phyloP scores from a whole-genome alignment of 1,140 invertebrate species.

The Lanistes nyassanus region DNA sequence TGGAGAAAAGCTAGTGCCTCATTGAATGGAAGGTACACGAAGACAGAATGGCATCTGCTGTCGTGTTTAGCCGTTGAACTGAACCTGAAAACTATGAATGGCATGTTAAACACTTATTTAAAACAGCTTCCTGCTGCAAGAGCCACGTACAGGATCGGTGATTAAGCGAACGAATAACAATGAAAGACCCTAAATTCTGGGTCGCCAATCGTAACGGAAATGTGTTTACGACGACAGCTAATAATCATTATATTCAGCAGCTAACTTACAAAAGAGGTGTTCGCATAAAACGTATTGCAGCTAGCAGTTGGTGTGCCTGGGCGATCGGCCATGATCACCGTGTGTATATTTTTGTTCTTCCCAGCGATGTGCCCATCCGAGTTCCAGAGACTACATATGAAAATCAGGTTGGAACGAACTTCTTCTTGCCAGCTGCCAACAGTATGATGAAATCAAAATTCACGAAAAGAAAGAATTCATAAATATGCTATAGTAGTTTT shows the following conservation, averaged over 20 bases:
- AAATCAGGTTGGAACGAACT: constrained; percentile 81
- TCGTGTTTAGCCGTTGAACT: too few relatives aligned
- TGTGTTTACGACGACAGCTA: constrained; percentile 83
- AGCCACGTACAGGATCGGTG: not conserved
- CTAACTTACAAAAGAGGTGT: constrained; percentile 79
- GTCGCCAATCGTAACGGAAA: constrained; percentile 87
- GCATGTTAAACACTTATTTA: too few relatives aligned
- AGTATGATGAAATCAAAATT: too few relatives aligned
- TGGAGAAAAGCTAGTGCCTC: too few relatives aligned
- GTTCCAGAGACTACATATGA: constrained; percentile 91
- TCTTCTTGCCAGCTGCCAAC: too few relatives aligned
- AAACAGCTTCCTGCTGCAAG: too few relatives aligned
- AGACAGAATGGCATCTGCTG: too few relatives aligned
- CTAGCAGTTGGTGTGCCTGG: constrained; percentile 86
- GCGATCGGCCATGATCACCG: constrained; percentile 91
- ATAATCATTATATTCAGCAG: constrained; percentile 83
- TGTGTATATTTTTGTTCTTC: constrained; percentile 89
- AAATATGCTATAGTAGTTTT: too few relatives aligned
- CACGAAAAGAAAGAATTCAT: too few relatives aligned
- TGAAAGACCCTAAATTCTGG: constrained; percentile 72
- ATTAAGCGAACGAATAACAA: constrained; percentile 22
- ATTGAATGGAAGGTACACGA: too few relatives aligned
- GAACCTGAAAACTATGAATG: too few relatives aligned
- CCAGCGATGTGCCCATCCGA: constrained; percentile 87
- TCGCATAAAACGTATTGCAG: constrained; percentile 86